Base-by-base conservation (phyloP, 23 tunicate species). In the Halocynthia roretzi region DNA sequence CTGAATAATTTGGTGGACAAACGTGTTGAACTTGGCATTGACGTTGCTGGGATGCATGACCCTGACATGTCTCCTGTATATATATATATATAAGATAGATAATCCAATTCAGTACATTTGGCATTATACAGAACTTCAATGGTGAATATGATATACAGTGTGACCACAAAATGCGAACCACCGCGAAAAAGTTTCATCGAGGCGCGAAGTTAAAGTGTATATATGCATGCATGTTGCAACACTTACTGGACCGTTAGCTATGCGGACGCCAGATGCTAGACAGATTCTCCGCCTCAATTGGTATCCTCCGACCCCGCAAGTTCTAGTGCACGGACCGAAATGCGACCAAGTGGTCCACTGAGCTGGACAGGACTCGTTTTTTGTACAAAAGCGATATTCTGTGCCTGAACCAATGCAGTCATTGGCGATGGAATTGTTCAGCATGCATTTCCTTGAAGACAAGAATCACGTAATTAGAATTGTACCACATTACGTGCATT, bases 241-340 rank as follows among this genome's bases (percentile, higher is more conserved):
- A 10, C 15, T 21, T 5, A 8, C 8, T 14, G 83, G 83, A 55
- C 83, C 69, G 14, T 51, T 11, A 8, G 18, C 20, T 5, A 53
- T 57, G 14, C 7, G 10, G 14, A 53, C 52, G 5, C 77, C 81
- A 7, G 62, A 10, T 11, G 14, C 56, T 2, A 67, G n/a, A 21
- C 91, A 86, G 23, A 56, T 57, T 80, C 81, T 51, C 6, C 62
- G 56, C 51, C 91, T 44, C 14, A 66, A 22, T 52, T 86, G 84
- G 18, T 53, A 11, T n/a, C 91, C 91, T 20, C 58, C 71, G 18
- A 57, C 75, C 17, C 91, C 91, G 54, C 91, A 86, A 7, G 91
- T 31, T 52, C 55, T 65, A 8, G 70, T 80, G 76, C 91, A 86
- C 0, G 56, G 57, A 17, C 84, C 55, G 54, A 66, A 86, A 44